Evolutionary conservation across 2,888 invertebrate genomes (phyloP), one percentile per base, ranked within the genome.

Genomic region (Caenorhabditis japonica): DNA sequence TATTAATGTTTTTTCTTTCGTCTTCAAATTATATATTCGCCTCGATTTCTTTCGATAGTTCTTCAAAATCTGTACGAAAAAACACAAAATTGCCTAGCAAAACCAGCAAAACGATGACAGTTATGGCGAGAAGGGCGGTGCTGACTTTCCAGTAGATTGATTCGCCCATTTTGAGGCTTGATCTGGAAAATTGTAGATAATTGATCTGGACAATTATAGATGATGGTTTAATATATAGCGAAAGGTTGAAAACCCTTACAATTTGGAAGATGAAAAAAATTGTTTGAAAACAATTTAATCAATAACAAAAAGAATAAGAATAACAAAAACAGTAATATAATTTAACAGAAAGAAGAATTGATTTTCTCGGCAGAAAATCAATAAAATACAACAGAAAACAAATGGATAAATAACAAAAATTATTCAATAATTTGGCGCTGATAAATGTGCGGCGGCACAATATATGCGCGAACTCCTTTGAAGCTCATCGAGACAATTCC

Each of bases 401-500:
- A 19, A 13, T 15, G 44, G 12, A 30, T 8, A 43, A 33, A 30
- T 15, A 21, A 43, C 33, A 44, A 34, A 13, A 36, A 25, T 33
- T 38, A 17, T 19, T 39, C 17, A 39, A 39, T 17, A 39, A 39
- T 5, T 39, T 39, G 19, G n/a, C 19, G 13, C n/a, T 34, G 12
- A 36, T 41, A 41, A 13, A 34, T 15, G 21, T 19, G 8, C 30
- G 39, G 17, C 10, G 56, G 46, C n/a, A 56, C 30, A 13, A 59
- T 36, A 23, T 39, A 59, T 2, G 17, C 30, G 19, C 44, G 25
- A 19, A 25, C 30, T 8, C n/a, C 15, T 12, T n/a, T 30, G 12
- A 36, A 27, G 25, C 36, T 59, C 19, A 59, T 7, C 8, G 59
- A 21, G n/a, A 39, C 0, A 21, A 59, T 49, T 19, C 33, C 39